phyloP scores from a whole-genome alignment of 2,113 vertebrate genomes.

The Aegithalos caudatus region DNA sequence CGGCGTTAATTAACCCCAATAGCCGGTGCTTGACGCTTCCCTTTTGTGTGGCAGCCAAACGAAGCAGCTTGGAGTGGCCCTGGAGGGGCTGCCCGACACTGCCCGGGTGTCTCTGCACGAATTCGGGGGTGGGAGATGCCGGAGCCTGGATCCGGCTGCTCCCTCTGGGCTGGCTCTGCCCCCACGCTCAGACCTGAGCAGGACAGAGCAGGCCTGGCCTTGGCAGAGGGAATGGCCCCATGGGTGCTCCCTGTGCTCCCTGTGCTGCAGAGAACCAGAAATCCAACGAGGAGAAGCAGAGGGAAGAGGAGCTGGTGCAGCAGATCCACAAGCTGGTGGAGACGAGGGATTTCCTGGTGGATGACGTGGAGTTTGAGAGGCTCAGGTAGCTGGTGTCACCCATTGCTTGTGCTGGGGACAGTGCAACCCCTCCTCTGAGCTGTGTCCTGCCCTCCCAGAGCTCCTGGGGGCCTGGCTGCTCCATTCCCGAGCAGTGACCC shows the following conservation, averaged over 20 bases:
- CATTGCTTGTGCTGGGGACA: background rate
- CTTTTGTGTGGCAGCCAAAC: background rate
- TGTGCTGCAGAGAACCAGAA: constrained; percentile 82
- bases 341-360: constrained; percentile 88
- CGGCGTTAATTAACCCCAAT: background rate
- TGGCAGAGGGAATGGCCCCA: background rate
- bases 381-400: constrained; percentile 72
- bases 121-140: background rate
- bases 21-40: fast-evolving
- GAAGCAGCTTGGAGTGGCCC: background rate
- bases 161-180: background rate
- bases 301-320: constrained; percentile 84
- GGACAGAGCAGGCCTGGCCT: background rate
- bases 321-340: constrained; percentile 91
- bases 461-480: background rate
- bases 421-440: background rate
- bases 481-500: background rate
- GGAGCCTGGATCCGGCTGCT: background rate
- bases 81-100: background rate
- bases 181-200: fast-evolving
- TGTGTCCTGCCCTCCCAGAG: background rate
- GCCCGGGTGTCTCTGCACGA: background rate
- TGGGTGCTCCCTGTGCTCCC: background rate
- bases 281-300: constrained; percentile 80
- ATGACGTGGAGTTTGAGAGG: constrained; percentile 89